Evolutionary conservation across 1,140 invertebrate genomes (phyloP), one percentile per base, ranked within the genome.

Genomic region (Mylabris phalerata): DNA sequence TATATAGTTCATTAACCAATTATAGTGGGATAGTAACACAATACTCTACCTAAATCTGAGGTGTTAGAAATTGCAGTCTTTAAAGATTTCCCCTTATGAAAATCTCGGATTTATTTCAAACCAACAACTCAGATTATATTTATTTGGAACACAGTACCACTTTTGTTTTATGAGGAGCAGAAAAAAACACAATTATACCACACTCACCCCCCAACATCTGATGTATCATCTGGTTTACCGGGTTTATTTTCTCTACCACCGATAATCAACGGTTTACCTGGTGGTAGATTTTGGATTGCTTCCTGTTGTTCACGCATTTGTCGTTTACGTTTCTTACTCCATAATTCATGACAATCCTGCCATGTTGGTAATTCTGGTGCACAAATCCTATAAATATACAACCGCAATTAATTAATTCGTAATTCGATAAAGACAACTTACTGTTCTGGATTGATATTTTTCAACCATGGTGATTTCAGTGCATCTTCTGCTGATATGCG

Each of bases 281-380:
- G 71, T 27, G 69, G 75, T 41, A 73, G 60, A 67, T 77, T 63
- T 66, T 74, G 70, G 57, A 77, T 72, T 25, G 79, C 77, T 58
- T 86, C 86, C 70, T 89, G 84, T 67, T 91, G 87, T 68, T 92
- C 89, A 38, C 86, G 77, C 64, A 90, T 78, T 71, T 92, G 90
- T 10, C 85, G 77, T 67, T 90, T 81, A 40, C 90, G 82, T 72
- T 92, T 92, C 75, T 99, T 99, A 65, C 92, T 95, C 96, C 96
- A 99, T 67, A 99, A 80, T 77, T 99, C 97, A 78, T 99, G 97
- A 76, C 97, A 99, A 78, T 99, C 97, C 80, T 98, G 96, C 85
- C 93, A 93, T 26, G 86, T 91, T 1, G 97, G 97, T 59, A 98
- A 74, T 67, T 89, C 82, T 9, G 89, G 88, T 11, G 83, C 84